Percentiles rank a stretch among this genome's conserved stretches.
Evolutionary conservation across 2,797 vertebrate species (phyloP).

Genomic region (Loriculus beryllinus): DNA sequence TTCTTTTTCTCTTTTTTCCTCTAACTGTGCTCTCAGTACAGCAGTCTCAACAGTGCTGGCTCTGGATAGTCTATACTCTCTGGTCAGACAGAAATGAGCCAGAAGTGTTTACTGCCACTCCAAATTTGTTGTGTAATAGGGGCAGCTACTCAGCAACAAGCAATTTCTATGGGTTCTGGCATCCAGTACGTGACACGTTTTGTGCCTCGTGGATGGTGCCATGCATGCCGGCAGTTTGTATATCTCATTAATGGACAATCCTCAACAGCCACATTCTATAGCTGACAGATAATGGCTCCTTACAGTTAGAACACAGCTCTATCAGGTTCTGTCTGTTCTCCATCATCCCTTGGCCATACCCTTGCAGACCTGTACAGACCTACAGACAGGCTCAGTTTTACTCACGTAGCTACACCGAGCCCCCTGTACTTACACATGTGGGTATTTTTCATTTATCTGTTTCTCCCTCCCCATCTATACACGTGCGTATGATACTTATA

Average conservation of each 20-base stretch:
- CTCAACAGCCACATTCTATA: neutral
- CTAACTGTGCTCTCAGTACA: neutral
- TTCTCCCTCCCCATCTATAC: neutral
- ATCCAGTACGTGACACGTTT: neutral
- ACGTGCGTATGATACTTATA: neutral
- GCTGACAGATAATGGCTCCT: neutral
- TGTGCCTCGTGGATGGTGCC: neutral
- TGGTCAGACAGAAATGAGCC: neutral
- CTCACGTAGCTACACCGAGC: neutral
- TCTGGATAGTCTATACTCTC: neutral
- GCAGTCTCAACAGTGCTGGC: neutral
- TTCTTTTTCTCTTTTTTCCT: neutral
- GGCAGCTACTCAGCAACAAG: neutral
- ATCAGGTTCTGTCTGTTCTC: neutral
- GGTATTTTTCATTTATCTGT: rapidly evolving
- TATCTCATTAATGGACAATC: neutral
- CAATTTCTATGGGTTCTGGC: neutral
- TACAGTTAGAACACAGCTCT: neutral
- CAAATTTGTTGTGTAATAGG: neutral
- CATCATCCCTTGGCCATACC: neutral
- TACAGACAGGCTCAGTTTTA: neutral
- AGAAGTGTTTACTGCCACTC: neutral
- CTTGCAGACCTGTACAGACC: neutral
- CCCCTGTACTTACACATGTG: neutral
- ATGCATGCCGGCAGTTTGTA: neutral